A percentile compares a stretch with the other conserved stretches of the same genome.
Conservation (phyloP, 2,797 vertebrate species). For the Orestias chungarensis region DNA sequence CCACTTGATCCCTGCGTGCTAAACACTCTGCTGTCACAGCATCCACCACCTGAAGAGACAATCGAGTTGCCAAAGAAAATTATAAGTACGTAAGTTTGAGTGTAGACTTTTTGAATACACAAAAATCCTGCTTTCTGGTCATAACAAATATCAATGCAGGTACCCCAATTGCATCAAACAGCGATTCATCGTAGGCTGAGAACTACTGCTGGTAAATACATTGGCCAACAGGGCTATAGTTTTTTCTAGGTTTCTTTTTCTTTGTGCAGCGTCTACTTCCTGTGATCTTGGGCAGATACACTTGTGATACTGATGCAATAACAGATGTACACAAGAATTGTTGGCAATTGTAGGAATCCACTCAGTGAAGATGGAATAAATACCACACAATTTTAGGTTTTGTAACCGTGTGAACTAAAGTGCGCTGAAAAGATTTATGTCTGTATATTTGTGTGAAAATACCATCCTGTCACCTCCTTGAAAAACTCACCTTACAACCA, state of each 20-base stretch:
- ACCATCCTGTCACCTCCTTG: background rate
- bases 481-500: background rate
- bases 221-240: slow-evolving; percentile 55
- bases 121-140: slow-evolving; percentile 1
- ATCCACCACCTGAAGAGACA: slow-evolving; percentile 76
- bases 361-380: slow-evolving; percentile 11
- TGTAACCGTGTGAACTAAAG: background rate
- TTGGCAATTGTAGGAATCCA: slow-evolving; percentile 31
- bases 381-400: background rate
- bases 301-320: too few species aligned
- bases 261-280: too few species aligned
- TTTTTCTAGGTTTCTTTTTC: too few species aligned
- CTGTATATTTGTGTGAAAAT: background rate
- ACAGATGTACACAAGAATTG: slow-evolving; percentile 54
- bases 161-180: too few species aligned
- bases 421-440: background rate
- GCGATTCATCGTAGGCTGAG: too few species aligned
- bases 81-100: slow-evolving; percentile 23
- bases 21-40: slow-evolving; percentile 77
- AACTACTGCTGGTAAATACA: slow-evolving; percentile 58
- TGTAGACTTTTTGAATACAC: slow-evolving; percentile 15
- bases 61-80: slow-evolving; percentile 43
- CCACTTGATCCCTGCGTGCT: slow-evolving; percentile 80
- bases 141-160: slow-evolving; percentile 52
- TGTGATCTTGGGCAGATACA: too few species aligned